Percentiles rank a stretch among this genome's conserved stretches.
These are phyloP conservation scores for Chloropsis hardwickii DNA, from an alignment of 2,113 vertebrate genomes.

Conservation along the genomic window DNA sequence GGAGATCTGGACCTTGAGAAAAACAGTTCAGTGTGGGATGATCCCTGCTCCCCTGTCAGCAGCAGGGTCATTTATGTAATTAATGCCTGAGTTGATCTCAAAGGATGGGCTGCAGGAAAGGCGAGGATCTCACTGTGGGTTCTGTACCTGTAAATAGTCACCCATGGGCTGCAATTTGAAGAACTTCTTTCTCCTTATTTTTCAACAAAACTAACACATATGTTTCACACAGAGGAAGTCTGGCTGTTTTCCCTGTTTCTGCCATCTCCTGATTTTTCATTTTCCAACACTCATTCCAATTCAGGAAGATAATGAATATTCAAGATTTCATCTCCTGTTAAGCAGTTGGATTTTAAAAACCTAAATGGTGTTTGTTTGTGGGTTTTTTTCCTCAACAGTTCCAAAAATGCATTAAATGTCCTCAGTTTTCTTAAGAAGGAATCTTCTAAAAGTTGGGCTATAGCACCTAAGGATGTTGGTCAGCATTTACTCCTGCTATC, in stretches of 20 bases:
- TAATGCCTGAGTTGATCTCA: background rate
- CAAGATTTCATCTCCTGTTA: background rate
- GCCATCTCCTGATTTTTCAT: conserved; percentile 42
- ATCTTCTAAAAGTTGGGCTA: background rate
- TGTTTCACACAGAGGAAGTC: conserved; percentile 28
- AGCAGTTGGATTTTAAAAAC: background rate
- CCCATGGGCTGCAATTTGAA: background rate
- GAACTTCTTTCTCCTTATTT: conserved; percentile 1
- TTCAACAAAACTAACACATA: conserved; percentile 29
- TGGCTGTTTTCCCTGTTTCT: conserved; percentile 58
- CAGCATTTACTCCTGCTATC: background rate
- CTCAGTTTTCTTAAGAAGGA: background rate
- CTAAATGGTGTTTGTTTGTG: background rate
- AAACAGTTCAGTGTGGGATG: background rate
- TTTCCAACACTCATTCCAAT: background rate
- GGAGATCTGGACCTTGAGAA: background rate
- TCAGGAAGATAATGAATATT: conserved; percentile 43
- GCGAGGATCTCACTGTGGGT: background rate
- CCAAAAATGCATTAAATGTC: background rate
- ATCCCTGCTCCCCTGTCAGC: background rate
- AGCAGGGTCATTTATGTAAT: background rate
- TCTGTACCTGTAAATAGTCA: background rate
- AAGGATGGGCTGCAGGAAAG: background rate
- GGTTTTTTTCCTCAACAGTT: background rate
- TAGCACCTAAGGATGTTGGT: background rate